These are phyloP conservation scores for Parazoanthus swiftii DNA, from an alignment of 92 coral and sea anemone species.

Conservation along the genomic window DNA sequence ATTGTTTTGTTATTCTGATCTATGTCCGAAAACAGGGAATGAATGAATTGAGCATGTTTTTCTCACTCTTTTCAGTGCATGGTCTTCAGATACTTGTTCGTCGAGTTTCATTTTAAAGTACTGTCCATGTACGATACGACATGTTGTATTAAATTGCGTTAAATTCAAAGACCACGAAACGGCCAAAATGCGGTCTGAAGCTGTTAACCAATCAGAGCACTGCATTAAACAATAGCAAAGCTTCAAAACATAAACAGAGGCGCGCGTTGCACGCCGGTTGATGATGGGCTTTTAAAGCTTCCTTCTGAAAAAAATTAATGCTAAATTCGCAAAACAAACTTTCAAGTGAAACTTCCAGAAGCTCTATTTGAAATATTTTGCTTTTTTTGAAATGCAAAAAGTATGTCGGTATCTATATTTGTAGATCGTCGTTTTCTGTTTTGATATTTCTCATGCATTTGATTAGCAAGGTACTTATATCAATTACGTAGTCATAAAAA, in stretches of 20 bases:
- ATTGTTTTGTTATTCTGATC: background rate
- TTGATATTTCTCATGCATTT: background rate
- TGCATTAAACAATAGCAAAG: too few relatives aligned
- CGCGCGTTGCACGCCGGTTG: too few relatives aligned
- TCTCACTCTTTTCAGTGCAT: background rate
- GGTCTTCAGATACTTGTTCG: background rate
- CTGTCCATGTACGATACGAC: background rate
- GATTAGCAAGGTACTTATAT: background rate
- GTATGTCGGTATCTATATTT: too few relatives aligned
- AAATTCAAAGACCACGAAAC: too few relatives aligned
- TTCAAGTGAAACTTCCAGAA: too few relatives aligned
- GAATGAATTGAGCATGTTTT: too few relatives aligned
- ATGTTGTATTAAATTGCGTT: too few relatives aligned
- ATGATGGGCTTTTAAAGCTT: too few relatives aligned
- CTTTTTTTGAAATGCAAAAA: background rate
- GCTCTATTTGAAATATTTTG: background rate
- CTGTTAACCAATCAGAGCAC: too few relatives aligned
- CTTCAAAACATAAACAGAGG: too few relatives aligned
- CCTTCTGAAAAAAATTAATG: background rate
- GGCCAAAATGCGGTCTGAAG: too few relatives aligned
- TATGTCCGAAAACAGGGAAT: background rate
- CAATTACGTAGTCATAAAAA: background rate
- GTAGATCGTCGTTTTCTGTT: background rate
- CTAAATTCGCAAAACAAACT: background rate
- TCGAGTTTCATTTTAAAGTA: background rate